Evolutionary conservation across 2,113 vertebrate genomes (phyloP), one percentile per base, ranked within the genome.

Genomic region (Castor canadensis): DNA sequence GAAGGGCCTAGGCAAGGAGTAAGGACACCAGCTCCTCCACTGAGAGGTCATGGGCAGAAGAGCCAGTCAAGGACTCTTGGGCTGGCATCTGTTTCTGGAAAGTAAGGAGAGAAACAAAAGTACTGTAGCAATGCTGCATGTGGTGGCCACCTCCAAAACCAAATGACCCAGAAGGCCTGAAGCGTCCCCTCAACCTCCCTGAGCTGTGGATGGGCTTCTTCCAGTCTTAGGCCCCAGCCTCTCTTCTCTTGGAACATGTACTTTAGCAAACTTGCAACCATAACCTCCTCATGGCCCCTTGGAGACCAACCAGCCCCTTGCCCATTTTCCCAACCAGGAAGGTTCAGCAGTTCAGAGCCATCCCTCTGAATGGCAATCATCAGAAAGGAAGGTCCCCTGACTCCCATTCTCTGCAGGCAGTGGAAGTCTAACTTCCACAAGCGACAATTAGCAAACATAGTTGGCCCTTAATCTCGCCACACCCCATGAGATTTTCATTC

Each of bases 51-150:
- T 40, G 30, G 77, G 22, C 40, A 1, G 0, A 3, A 1, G 22
- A 91, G 60, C 12, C 77, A 49, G 35, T 26, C 62, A 24, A 9
- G 0, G 3, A 4, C 71, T 79, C 58, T 84, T 40, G 54, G 45
- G 19, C 12, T 73, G 38, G n/a, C 20, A n/a, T 69, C 54, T 40
- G 19, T 35, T 91, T 75, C 73, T 71, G 45, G 20, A 19, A 80
- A 84, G 30, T 1, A 40, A 5, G 30, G 28, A 43, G 38, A 60
- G 24, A 0, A 49, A 73, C 10, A 26, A 49, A 92, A 93, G 38
- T 0, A 15, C n/a, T 52, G 0, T 0, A 2, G 20, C 0, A 1
- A 3, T 24, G 17, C 28, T 26, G 24, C 35, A 11, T 28, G 5
- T 30, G 19, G 67, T 15, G 16, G 82, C 71, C 19, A 71, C 56